Evolutionary conservation across 2,888 invertebrate species (phyloP).

Genomic region (Amphimallon solstitiale): DNA sequence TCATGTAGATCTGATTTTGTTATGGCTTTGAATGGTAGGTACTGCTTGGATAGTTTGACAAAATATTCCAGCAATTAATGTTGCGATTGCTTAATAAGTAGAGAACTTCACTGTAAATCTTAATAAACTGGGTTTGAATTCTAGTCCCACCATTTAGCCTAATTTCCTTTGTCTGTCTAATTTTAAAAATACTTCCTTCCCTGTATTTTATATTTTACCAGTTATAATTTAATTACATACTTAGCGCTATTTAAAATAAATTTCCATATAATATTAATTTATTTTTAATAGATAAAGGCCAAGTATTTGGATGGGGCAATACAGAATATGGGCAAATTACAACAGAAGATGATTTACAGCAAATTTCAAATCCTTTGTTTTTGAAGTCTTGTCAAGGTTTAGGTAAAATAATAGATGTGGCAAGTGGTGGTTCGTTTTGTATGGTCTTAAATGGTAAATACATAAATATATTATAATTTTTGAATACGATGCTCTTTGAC

Average conservation of each 20-base stretch:
- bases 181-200: too few species aligned
- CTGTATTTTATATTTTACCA: too few species aligned
- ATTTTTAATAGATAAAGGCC: constrained; percentile 77
- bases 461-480: not conserved
- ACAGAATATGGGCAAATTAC: constrained; percentile 90
- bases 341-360: constrained; percentile 68
- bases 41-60: not conserved
- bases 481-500: too few species aligned
- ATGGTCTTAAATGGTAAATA: constrained; percentile 79
- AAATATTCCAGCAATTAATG: too few species aligned
- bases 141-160: too few species aligned
- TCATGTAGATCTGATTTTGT: constrained; percentile 87
- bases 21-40: constrained; percentile 83
- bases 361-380: constrained; percentile 77
- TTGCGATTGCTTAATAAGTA: too few species aligned
- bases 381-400: constrained; percentile 71
- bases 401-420: constrained; percentile 83
- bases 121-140: too few species aligned
- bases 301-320: constrained; percentile 97
- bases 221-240: too few species aligned
- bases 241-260: too few species aligned
- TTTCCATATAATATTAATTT: not conserved
- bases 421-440: constrained; percentile 89
- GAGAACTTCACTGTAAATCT: too few species aligned
- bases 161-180: too few species aligned